A percentile compares a stretch with the other conserved stretches of the same genome.
Evolutionary conservation across 1,140 invertebrate species (phyloP).

Genomic region (Apis cerana): DNA sequence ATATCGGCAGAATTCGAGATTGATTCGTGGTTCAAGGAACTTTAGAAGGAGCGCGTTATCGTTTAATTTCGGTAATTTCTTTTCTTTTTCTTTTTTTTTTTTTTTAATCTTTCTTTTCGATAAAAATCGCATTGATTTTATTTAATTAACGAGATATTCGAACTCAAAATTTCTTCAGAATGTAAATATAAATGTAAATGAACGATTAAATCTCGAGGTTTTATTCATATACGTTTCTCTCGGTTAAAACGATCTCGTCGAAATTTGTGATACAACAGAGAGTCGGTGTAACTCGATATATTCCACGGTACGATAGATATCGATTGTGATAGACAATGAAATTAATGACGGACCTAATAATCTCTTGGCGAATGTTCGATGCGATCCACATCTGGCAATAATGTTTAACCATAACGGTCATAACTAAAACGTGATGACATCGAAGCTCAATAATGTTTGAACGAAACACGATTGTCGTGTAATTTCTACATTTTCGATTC

Average conservation of each 20-base stretch:
- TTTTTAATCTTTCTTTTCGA: no score
- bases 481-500: neutral
- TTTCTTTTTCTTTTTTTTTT: no score
- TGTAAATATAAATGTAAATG: no score
- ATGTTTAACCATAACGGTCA: neutral
- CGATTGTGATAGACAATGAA: neutral
- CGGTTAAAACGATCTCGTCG: neutral
- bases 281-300: neutral
- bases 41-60: no score
- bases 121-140: no score
- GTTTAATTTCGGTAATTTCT: no score
- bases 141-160: no score
- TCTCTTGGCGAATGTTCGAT: neutral
- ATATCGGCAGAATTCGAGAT: neutral
- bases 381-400: neutral
- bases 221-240: no score
- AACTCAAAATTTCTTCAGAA: no score
- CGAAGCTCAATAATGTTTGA: neutral
- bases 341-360: conserved; percentile 22
- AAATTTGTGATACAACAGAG: neutral
- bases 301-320: neutral
- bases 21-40: neutral
- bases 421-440: neutral
- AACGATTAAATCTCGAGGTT: neutral
- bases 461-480: neutral